Percentiles rank a stretch among this genome's conserved stretches.
phyloP scores from a whole-genome alignment of 2,888 invertebrate genomes.

The Isotomurus palustris region DNA sequence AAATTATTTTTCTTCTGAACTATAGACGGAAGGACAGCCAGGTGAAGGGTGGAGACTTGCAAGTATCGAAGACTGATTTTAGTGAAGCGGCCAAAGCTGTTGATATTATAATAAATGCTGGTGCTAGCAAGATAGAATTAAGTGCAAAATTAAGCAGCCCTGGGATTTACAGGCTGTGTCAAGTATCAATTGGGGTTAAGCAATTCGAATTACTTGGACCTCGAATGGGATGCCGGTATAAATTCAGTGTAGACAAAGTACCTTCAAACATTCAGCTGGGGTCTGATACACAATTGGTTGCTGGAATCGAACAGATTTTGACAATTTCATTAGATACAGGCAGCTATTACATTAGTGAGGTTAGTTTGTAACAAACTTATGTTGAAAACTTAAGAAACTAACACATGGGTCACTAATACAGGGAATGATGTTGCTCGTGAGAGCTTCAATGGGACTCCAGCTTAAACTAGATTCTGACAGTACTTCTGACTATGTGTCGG shows the following conservation, averaged over 20 bases:
- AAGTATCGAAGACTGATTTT: conserved; percentile 63
- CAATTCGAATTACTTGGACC: conserved; percentile 63
- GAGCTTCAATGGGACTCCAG: conserved; percentile 60
- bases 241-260: conserved; percentile 38
- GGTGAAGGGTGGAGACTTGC: conserved; percentile 64
- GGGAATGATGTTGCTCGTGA: conserved; percentile 60
- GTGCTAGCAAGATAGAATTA: conserved; percentile 51
- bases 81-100: conserved; percentile 56
- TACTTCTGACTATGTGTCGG: conserved; percentile 53
- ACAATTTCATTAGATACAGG: conserved; percentile 71
- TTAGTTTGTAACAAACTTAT: conserved; percentile 50
- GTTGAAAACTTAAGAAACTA: too few species aligned
- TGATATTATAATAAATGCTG: conserved; percentile 51
- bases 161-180: conserved; percentile 41
- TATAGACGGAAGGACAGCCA: conserved; percentile 51
- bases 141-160: conserved; percentile 49
- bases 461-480: conserved; percentile 53
- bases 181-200: conserved; percentile 36
- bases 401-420: too few species aligned
- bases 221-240: conserved; percentile 42
- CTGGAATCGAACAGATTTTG: conserved; percentile 74
- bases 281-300: conserved; percentile 61
- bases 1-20: not conserved
- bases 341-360: conserved; percentile 66
- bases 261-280: conserved; percentile 35